Evolutionary conservation across 53 echinoderm and acorn worm species (phyloP).

Genomic region (Zoroaster sp.): DNA sequence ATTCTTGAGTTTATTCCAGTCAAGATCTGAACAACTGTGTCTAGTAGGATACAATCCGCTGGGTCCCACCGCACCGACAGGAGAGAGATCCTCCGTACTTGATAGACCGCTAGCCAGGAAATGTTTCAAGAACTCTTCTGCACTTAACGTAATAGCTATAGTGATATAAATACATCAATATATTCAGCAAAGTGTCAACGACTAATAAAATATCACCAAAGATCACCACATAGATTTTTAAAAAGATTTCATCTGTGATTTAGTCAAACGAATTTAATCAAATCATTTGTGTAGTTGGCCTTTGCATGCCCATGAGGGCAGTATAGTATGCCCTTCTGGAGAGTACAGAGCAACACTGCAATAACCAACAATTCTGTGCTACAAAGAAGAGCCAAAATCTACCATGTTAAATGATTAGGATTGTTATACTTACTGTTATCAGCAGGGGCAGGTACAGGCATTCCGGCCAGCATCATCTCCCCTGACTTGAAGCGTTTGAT

Average conservation of each 20-base stretch:
- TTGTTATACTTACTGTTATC: slow-evolving; percentile 75
- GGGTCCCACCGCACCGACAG: slow-evolving; percentile 6
- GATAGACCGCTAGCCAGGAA: slow-evolving; percentile 74
- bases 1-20: slow-evolving; percentile 27
- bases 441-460: slow-evolving; percentile 60
- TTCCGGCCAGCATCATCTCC: slow-evolving; percentile 72
- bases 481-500: slow-evolving; percentile 71
- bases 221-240: too few relatives aligned
- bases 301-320: too few relatives aligned
- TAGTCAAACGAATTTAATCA: too few relatives aligned
- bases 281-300: too few relatives aligned
- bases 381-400: not conserved
- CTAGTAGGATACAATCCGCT: not conserved
- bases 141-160: slow-evolving; percentile 78
- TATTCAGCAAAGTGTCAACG: too few relatives aligned
- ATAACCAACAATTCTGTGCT: not conserved
- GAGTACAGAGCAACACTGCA: not conserved
- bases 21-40: not conserved
- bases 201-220: too few relatives aligned
- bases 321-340: too few relatives aligned
- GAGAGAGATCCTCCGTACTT: slow-evolving; percentile 50
- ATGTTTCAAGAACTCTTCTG: slow-evolving; percentile 79
- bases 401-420: too few relatives aligned
- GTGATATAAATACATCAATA: too few relatives aligned
- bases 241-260: too few relatives aligned